Evolutionary conservation across 2,797 vertebrate genomes (phyloP), one percentile per base, ranked within the genome.

Genomic region (Cirrhinus mrigala): DNA sequence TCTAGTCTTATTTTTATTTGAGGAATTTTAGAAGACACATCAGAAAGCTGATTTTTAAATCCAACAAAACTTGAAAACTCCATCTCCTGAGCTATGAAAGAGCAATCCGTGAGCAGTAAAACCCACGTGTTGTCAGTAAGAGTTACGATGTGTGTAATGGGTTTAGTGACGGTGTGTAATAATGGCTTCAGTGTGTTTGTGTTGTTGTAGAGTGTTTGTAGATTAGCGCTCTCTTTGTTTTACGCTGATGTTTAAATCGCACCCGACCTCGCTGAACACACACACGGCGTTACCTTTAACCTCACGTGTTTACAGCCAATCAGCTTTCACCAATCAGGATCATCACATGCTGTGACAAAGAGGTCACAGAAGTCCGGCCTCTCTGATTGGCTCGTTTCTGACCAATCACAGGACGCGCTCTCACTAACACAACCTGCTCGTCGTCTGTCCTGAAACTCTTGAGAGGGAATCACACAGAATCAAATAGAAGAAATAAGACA

Each of bases 221-320:
- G 90, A 91, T 93, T 89, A 91, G 82, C 48, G 91, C 81, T 62
- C 87, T 92, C 85, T 87, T 90, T 79, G 89, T 90, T 90, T 92
- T 87, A 92, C 50, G 48, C 52, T 56, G 15, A 37, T 16, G 48
- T 52, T 69, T 86, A 89, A 62, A 89, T 88, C 1, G 3, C 52
- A 62, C 56, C 76, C 60, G 56, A 78, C 33, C 56, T n/a, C 58
- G 16, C 12, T 18, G 22, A 62, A 75, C 69, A 71, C 71, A 81
- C 68, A 81, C 29, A 33, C 33, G 33, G 64, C 37, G 12, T 46
- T 74, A 82, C 48, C 44, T 50, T 24, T 56, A 6, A 60, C 33
- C 29, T 66, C 82, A 58, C 14, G 7, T 24, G 37, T 66, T 37
- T 10, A 5, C 46, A 68, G 58, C 70, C 73, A 83, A 66, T 68